Evolutionary conservation across 2,797 vertebrate genomes (phyloP), one percentile per base, ranked within the genome.

Genomic region (Enteromius paludinosus): DNA sequence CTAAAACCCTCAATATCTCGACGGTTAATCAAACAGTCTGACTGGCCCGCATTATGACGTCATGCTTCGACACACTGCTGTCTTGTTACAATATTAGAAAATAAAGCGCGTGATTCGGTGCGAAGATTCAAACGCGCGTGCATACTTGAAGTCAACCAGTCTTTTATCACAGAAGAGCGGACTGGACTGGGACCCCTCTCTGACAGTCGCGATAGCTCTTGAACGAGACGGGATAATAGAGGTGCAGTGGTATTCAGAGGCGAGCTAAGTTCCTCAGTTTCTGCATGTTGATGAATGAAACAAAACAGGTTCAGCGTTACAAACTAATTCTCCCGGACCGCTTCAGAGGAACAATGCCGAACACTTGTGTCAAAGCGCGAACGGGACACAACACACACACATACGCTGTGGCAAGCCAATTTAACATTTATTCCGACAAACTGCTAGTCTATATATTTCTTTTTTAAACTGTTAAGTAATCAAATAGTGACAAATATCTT

Each of bases 31-130:
- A 96, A 95, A 95, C 92, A 92, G 92, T 90, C 90, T 94, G 94
- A 95, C 94, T 93, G 92, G 93, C 90, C 96, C 96, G 97, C 96
- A 97, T 95, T 93, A 97, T 99, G 97, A 99, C 96, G 96, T 97
- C 91, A 98, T 96, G 95, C 93, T 90, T 92, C 88, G 85, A 84
- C 78, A 85, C 87, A 81, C 70, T 35, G 82, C 81, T 78, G 80
- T 65, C 88, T 91, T 83, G 47, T 54, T 65, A 87, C 69, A 74
- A 87, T 88, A 10, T 61, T 6, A 66, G 9, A 83, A 79, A 86
- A 47, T 9, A 79, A 90, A 20, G 17, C 45, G 18, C 59, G 54
- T 68, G 66, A 56, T 68, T 72, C 41, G 7, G 41, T 35, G 70
- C 77, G 71, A 49, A 69, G 88, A 90, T 79, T 86, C 61, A 20